These are phyloP conservation scores for Candidula unifasciata DNA, from an alignment of 2,888 invertebrate species.

Conservation along the genomic window DNA sequence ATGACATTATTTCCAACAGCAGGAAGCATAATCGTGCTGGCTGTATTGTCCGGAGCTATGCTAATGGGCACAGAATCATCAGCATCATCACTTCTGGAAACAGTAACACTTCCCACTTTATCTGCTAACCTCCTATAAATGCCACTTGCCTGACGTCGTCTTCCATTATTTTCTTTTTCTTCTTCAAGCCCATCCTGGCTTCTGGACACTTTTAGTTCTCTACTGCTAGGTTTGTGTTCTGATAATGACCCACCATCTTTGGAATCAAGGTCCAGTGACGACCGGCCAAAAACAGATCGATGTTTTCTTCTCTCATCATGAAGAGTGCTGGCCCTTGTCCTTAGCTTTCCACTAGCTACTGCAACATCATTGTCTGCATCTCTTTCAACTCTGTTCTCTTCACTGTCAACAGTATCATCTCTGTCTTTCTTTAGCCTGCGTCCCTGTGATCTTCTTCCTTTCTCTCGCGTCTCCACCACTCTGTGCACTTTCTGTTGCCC, in stretches of 20 bases:
- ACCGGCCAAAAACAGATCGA: neutral
- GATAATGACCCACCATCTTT: constrained; percentile 22
- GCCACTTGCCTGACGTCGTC: neutral
- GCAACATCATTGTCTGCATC: constrained; percentile 50
- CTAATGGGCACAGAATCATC: neutral
- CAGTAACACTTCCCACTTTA: neutral
- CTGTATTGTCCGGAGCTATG: constrained; percentile 7
- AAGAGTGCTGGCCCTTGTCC: constrained; percentile 11
- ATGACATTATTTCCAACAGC: neutral
- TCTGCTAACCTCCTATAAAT: neutral
- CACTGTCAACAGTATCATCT: constrained; percentile 47
- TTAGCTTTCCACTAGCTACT: constrained; percentile 28
- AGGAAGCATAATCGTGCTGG: neutral
- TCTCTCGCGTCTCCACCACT: constrained; percentile 43
- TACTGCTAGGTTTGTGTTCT: constrained; percentile 9
- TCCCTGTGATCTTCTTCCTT: constrained; percentile 45
- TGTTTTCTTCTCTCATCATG: constrained; percentile 20
- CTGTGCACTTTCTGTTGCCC: constrained; percentile 60
- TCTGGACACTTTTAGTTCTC: neutral
- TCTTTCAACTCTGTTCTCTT: constrained; percentile 25
- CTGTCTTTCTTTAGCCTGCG: constrained; percentile 40
- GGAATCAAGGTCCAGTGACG: neutral
- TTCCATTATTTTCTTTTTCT: constrained; percentile 18
- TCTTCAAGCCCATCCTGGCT: constrained; percentile 9
- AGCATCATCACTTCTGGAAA: neutral